Conservation (phyloP, 2,888 invertebrate genomes). For the Cheilosia grossa region DNA sequence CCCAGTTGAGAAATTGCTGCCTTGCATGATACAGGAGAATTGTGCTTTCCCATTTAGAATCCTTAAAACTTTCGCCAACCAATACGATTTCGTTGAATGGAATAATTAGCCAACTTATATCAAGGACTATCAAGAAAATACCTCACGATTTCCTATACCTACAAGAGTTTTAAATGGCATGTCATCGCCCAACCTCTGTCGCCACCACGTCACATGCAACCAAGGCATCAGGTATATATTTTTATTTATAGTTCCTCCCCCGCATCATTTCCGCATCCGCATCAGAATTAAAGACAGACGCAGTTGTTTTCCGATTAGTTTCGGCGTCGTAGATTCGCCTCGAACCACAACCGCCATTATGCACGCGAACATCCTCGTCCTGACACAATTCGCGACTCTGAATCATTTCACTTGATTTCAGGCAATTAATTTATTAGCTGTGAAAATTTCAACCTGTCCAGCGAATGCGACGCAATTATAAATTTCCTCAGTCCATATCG, state of each 20-base stretch:
- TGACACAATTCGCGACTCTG: conserved; percentile 41
- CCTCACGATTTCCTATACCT: conserved; percentile 5
- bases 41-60: neutral
- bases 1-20: conserved; percentile 22
- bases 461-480: conserved; percentile 48
- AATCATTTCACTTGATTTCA: conserved; percentile 65
- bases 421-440: conserved; percentile 77
- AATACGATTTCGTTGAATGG: conserved; percentile 25
- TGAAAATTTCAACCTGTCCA: conserved; percentile 76
- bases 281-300: conserved; percentile 49
- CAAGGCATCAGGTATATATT: conserved; percentile 3
- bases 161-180: conserved; percentile 1
- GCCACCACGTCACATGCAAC: conserved; percentile 35
- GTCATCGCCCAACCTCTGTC: neutral
- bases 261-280: neutral
- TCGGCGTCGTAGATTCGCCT: conserved; percentile 3
- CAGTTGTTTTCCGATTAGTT: conserved; percentile 49
- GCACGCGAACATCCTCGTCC: conserved; percentile 33
- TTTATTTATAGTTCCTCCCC: conserved; percentile 20
- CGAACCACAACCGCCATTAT: conserved; percentile 27
- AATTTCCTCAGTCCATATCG: conserved; percentile 29
- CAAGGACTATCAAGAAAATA: conserved; percentile 33
- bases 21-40: conserved; percentile 33
- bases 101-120: conserved; percentile 45
- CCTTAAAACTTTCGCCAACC: conserved; percentile 1